phyloP scores from a whole-genome alignment of 2,113 vertebrate species.

The Cryptomyrus ogoouensis region DNA sequence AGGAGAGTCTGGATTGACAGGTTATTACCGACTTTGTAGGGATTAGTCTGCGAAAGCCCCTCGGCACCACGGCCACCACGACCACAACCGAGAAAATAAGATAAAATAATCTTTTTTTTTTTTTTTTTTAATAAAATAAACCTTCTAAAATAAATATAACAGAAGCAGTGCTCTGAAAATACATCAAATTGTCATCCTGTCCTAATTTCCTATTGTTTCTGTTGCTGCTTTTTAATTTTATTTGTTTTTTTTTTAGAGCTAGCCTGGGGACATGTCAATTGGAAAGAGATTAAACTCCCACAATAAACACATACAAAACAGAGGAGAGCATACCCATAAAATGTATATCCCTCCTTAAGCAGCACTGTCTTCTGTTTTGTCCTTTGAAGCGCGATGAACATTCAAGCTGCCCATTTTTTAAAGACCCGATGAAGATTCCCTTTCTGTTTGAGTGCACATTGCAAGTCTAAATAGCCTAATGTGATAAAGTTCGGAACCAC shows the following conservation, averaged over 20 bases:
- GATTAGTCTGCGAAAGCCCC: conserved; percentile 67
- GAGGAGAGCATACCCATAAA: conserved; percentile 56
- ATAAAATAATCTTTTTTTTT: conserved; percentile 58
- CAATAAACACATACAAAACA: conserved; percentile 44
- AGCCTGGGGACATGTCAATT: conserved; percentile 56
- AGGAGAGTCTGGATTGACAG: conserved; percentile 63
- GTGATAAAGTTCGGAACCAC: not conserved
- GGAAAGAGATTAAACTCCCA: conserved; percentile 67
- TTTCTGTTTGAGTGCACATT: not conserved
- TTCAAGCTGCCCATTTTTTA: conserved; percentile 46
- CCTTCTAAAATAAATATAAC: conserved; percentile 36
- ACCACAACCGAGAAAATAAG: conserved; percentile 56
- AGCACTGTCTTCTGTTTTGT: conserved; percentile 41
- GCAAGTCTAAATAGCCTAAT: not conserved
- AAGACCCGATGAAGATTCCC: not conserved
- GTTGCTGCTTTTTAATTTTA: conserved; percentile 25
- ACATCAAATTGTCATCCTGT: conserved; percentile 45
- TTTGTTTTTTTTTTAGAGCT: conserved; percentile 23
- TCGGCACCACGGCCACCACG: conserved; percentile 49
- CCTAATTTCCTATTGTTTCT: conserved; percentile 54
- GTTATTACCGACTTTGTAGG: conserved; percentile 70
- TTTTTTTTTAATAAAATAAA: not conserved
- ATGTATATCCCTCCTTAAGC: conserved; percentile 51
- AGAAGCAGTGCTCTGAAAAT: conserved; percentile 32
- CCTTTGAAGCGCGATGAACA: conserved; percentile 48